Evolutionary conservation across 2,888 invertebrate genomes (phyloP).

Genomic region (Dusona sp.): DNA sequence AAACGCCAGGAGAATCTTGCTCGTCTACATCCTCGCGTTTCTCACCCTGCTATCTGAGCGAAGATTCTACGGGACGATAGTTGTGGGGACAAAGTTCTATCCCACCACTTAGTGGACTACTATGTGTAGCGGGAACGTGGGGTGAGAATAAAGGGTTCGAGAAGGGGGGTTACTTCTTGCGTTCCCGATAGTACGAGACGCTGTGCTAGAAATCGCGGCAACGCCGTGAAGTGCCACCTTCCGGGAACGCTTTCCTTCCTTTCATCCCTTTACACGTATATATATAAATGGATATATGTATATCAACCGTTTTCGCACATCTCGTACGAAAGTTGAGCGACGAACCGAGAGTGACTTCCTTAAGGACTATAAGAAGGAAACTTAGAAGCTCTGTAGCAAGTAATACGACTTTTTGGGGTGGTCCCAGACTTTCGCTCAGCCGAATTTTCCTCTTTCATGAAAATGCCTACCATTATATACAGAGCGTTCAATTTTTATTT

Average conservation of each 20-base stretch:
- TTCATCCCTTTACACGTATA: not conserved
- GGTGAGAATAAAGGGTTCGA: constrained; percentile 35
- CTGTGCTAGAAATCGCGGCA: constrained; percentile 40
- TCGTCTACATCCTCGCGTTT: constrained; percentile 18
- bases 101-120: constrained; percentile 61
- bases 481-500: constrained; percentile 12
- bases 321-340: constrained; percentile 45
- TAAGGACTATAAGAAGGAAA: constrained; percentile 51
- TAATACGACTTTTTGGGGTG: constrained; percentile 53
- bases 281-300: not conserved
- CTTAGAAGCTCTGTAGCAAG: constrained; percentile 51
- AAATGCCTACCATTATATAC: not conserved
- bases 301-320: constrained; percentile 5
- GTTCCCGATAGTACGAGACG: constrained; percentile 27
- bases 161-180: constrained; percentile 54
- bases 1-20: constrained; percentile 44
- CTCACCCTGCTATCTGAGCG: constrained; percentile 21
- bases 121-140: constrained; percentile 41
- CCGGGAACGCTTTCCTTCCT: constrained; percentile 60
- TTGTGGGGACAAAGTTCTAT: constrained; percentile 68
- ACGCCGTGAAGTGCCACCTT: constrained; percentile 65
- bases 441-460: not conserved
- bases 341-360: constrained; percentile 61
- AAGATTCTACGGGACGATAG: constrained; percentile 57
- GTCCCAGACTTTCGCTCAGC: constrained; percentile 10